Evolutionary conservation across 2,797 vertebrate genomes (phyloP), one percentile per base, ranked within the genome.

Genomic region (Periophthalmus magnuspinnatus): DNA sequence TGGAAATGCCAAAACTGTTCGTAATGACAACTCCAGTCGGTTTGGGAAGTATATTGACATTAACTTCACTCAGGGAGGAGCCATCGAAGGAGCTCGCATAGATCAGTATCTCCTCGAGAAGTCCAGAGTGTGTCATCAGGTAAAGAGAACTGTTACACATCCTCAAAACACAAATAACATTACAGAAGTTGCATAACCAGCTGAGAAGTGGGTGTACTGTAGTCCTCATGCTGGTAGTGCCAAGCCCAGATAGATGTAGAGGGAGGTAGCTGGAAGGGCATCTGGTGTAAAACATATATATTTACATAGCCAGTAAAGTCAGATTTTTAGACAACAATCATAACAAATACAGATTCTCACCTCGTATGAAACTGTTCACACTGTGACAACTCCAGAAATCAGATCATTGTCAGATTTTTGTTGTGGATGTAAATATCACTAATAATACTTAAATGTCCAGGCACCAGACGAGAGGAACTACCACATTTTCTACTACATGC

Each of bases 21-120:
- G 93, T 66, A 99, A 99, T 2, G 96, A 99, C 85, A 99, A 99
- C 88, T 99, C 98, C 6, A 99, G 97, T 79, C 97, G 98, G 66
- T 99, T 99, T 24, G 98, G 98, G 76, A 99, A 99, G 83, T 99
- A 98, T 88, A 94, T 97, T 0, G 95, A 99, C 72, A 94, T 98
- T 76, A 90, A 92, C 85, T 97, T 99, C 91, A 96, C 79, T 73
- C 75, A 91, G 19, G 91, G 69, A 0, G 96, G 96, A 8, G 93
- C 94, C 65, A 99, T 99, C 0, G 92, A 97, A 75, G 96, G 96
- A 6, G 97, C 98, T 0, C 91, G 93, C 2, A 91, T 99, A 1
- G 96, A 99, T 47, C 97, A 99, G 80, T 99, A 98, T 71, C 95
- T 99, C 36, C 91, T 99, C 86, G 98, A 99, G 90, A 99, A 99